These are phyloP conservation scores for Maconellicoccus hirsutus DNA, from an alignment of 1,140 invertebrate species.

Conservation along the genomic window DNA sequence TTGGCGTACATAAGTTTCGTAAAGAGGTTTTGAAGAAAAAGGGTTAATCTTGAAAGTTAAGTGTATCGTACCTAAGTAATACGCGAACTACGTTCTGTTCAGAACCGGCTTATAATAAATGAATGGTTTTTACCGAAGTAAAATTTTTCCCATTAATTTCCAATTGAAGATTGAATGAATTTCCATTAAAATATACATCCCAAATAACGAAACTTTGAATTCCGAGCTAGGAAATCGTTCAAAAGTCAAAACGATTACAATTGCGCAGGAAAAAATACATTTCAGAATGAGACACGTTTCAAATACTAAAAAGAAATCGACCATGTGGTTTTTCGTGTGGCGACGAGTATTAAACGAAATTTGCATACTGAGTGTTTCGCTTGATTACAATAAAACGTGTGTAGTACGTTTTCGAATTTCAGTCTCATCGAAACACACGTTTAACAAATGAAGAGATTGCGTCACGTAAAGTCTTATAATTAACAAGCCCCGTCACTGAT, in stretches of 20 bases:
- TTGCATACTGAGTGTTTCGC: not conserved
- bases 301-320: no score
- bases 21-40: not conserved
- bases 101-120: constrained; percentile 4
- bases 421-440: no score
- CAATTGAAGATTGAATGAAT: not conserved
- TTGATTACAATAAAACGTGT: constrained; percentile 3
- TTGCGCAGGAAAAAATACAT: no score
- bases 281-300: no score
- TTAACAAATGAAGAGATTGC: not conserved
- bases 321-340: no score
- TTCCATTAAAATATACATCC: not conserved
- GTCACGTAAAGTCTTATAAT: not conserved
- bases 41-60: constrained; percentile 4
- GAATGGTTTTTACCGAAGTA: not conserved
- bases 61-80: constrained; percentile 1
- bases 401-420: not conserved
- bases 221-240: no score
- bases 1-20: not conserved
- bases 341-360: not conserved
- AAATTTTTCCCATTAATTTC: constrained; percentile 5
- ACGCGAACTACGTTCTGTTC: not conserved
- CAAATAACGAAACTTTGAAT: no score
- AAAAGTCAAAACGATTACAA: no score
- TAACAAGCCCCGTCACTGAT: not conserved